A percentile compares a stretch with the other conserved stretches of the same genome.
Conservation (phyloP, 2,888 invertebrate genomes). For the Mesoligia furuncula region DNA sequence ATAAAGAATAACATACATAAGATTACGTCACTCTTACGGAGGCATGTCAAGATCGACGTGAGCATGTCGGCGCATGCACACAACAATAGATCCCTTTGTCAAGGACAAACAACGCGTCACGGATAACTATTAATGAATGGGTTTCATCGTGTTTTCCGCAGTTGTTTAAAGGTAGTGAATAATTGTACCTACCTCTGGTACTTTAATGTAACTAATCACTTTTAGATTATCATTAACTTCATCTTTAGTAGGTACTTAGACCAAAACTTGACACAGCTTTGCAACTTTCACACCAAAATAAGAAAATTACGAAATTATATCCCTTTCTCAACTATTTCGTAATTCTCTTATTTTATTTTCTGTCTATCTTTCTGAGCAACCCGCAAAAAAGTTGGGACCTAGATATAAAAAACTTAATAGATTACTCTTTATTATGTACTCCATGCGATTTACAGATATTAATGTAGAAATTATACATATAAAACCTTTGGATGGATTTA, state of each 20-base stretch:
- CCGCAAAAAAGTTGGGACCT: background rate
- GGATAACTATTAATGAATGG: background rate
- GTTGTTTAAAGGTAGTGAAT: background rate
- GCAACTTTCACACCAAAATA: background rate
- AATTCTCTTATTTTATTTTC: background rate
- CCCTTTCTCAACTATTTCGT: no score
- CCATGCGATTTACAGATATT: background rate
- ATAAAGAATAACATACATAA: background rate
- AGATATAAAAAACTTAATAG: background rate
- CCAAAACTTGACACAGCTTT: background rate
- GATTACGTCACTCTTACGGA: slow-evolving; percentile 6
- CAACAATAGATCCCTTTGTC: slow-evolving; percentile 10
- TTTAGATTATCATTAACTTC: background rate
- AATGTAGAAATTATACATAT: background rate
- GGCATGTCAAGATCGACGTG: background rate
- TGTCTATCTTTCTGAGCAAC: background rate
- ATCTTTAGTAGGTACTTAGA: background rate
- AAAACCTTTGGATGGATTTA: background rate
- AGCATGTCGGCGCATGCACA: slow-evolving; percentile 7
- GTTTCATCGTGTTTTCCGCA: slow-evolving; percentile 10
- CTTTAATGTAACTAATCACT: background rate
- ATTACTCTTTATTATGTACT: background rate
- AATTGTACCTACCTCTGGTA: background rate
- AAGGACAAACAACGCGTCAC: slow-evolving; percentile 33
- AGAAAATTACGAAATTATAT: no score